These are phyloP conservation scores for Acipenser oxyrinchus DNA, from an alignment of 2,797 vertebrate species.

Conservation along the genomic window DNA sequence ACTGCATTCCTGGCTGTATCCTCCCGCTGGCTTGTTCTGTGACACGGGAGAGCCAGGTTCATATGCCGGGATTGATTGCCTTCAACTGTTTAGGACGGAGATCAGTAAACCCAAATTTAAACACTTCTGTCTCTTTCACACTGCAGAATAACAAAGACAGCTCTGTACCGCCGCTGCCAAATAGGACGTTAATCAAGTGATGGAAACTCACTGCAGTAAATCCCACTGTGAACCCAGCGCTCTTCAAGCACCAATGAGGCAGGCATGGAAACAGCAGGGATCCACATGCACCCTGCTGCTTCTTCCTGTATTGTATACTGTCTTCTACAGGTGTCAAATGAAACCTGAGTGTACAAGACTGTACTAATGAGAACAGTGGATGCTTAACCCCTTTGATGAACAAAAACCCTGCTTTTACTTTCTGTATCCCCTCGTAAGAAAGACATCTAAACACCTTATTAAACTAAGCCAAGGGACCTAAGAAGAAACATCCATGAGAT, in stretches of 20 bases:
- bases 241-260: background rate
- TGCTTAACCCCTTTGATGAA: no score
- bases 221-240: background rate
- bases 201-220: background rate
- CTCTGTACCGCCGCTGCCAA: background rate
- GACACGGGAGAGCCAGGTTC: background rate
- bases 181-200: constrained; percentile 3
- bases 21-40: background rate
- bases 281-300: background rate
- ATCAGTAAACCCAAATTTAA: background rate
- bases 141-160: background rate
- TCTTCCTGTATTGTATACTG: constrained; percentile 18
- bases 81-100: background rate
- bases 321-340: constrained; percentile 42
- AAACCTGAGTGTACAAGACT: no score
- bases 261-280: background rate
- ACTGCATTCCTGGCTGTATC: no score
- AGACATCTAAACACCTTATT: no score
- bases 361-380: no score
- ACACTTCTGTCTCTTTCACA: background rate
- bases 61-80: background rate
- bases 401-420: no score
- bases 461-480: no score
- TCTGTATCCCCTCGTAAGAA: no score
- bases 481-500: no score